phyloP scores from a whole-genome alignment of 2,888 invertebrate species.

The Craniophora ligustri region DNA sequence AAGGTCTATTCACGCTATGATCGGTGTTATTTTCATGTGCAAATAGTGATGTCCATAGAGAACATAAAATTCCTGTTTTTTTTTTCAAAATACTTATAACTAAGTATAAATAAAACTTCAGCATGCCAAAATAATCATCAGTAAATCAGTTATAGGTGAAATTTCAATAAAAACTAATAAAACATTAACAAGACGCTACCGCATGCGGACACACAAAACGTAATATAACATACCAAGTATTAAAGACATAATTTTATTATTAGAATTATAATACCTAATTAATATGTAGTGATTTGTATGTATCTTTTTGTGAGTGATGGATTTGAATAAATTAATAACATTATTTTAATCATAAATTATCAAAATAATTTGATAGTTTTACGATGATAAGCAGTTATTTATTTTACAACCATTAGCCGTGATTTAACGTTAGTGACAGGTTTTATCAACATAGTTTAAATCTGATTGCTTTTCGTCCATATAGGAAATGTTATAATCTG shows the following conservation, averaged over 20 bases:
- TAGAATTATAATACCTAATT: slow-evolving; percentile 37
- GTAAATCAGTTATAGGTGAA: not conserved
- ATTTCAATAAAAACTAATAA: slow-evolving; percentile 6
- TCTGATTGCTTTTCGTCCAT: slow-evolving; percentile 21
- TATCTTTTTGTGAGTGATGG: slow-evolving; percentile 46
- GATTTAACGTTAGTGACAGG: slow-evolving; percentile 37
- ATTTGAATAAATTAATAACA: slow-evolving; percentile 52
- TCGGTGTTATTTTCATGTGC: not conserved
- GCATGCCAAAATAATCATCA: not conserved
- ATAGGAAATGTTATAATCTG: slow-evolving; percentile 17
- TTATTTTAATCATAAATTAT: slow-evolving; percentile 44
- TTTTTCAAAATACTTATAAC: too few species aligned
- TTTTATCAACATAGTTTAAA: slow-evolving; percentile 29
- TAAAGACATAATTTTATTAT: slow-evolving; percentile 27
- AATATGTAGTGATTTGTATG: slow-evolving; percentile 49
- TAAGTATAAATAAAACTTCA: not conserved
- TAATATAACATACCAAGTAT: slow-evolving; percentile 12
- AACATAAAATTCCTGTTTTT: too few species aligned
- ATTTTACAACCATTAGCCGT: slow-evolving; percentile 27
- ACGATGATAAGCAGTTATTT: slow-evolving; percentile 45
- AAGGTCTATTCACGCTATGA: not conserved
- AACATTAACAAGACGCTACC: not conserved
- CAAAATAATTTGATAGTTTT: slow-evolving; percentile 51
- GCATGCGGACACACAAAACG: slow-evolving; percentile 8
- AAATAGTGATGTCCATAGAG: not conserved